These are phyloP conservation scores for Heliothis peltigera DNA, from an alignment of 2,888 invertebrate genomes.

Conservation along the genomic window DNA sequence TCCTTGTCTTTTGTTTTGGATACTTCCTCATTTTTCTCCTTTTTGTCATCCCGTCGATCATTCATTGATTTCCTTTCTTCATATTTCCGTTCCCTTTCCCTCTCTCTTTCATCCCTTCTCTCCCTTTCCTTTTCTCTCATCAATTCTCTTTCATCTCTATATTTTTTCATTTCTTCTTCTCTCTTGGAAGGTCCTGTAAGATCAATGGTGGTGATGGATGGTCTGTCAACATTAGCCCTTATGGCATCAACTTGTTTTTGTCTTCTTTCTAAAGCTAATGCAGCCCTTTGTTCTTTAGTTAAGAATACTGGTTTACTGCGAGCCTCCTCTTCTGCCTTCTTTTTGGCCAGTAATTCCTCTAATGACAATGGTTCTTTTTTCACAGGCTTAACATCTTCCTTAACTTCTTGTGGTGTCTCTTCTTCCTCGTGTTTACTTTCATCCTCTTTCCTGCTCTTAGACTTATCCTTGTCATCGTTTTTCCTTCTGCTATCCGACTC, in stretches of 20 bases:
- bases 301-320: constrained; percentile 99
- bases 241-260: constrained; percentile 96
- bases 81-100: constrained; percentile 84
- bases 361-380: constrained; percentile 96
- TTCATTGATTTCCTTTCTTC: constrained; percentile 87
- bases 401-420: constrained; percentile 77
- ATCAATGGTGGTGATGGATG: constrained; percentile 83
- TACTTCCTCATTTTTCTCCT: constrained; percentile 87
- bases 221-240: constrained; percentile 91
- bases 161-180: constrained; percentile 81
- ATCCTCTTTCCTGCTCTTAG: constrained; percentile 79
- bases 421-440: constrained; percentile 77
- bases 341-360: constrained; percentile 98
- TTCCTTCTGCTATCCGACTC: constrained; percentile 64
- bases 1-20: constrained; percentile 95
- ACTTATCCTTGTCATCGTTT: constrained; percentile 84
- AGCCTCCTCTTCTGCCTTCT: constrained; percentile 98
- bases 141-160: constrained; percentile 74
- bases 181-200: constrained; percentile 87
- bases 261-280: constrained; percentile 96
- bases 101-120: constrained; percentile 91
- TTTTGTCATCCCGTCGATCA: constrained; percentile 86
- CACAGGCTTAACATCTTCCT: constrained; percentile 74
- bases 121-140: constrained; percentile 83
- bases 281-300: constrained; percentile 98